These are phyloP conservation scores for Engystomops pustulosus DNA, from an alignment of 2,113 vertebrate species.

Conservation along the genomic window DNA sequence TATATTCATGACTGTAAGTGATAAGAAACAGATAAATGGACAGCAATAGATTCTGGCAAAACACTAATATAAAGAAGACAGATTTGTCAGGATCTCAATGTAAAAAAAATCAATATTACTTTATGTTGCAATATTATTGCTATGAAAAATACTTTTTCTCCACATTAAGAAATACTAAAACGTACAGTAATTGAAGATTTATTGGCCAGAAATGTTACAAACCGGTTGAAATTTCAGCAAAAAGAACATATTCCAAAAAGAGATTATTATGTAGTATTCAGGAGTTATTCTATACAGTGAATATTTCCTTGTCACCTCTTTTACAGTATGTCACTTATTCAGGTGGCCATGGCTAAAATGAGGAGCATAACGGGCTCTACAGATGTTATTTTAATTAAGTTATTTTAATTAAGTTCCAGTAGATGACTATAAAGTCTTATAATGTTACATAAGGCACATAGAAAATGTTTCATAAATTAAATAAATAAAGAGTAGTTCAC, in stretches of 20 bases:
- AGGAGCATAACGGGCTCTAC: no score
- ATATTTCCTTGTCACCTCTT: background rate
- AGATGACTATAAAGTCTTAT: no score
- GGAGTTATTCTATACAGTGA: background rate
- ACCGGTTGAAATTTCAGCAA: background rate
- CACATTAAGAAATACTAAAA: constrained; percentile 30
- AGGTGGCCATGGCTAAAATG: background rate
- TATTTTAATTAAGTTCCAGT: no score
- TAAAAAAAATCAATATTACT: constrained; percentile 42
- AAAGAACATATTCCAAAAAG: background rate
- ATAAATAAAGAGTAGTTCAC: no score
- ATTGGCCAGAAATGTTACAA: background rate
- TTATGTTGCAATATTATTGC: constrained; percentile 11
- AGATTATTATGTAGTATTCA: background rate
- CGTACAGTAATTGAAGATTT: constrained; percentile 35
- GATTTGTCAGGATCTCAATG: constrained; percentile 37
- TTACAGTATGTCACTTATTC: background rate
- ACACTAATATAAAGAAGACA: constrained; percentile 16
- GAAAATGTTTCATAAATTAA: no score
- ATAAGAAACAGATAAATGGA: constrained; percentile 2
- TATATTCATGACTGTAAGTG: background rate
- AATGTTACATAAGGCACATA: no score
- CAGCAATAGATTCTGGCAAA: constrained; percentile 26
- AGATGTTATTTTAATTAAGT: no score
- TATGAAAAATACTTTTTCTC: constrained; percentile 40